Evolutionary conservation across 1,140 invertebrate genomes (phyloP), one percentile per base, ranked within the genome.

Genomic region (Anoplophora glabripennis): DNA sequence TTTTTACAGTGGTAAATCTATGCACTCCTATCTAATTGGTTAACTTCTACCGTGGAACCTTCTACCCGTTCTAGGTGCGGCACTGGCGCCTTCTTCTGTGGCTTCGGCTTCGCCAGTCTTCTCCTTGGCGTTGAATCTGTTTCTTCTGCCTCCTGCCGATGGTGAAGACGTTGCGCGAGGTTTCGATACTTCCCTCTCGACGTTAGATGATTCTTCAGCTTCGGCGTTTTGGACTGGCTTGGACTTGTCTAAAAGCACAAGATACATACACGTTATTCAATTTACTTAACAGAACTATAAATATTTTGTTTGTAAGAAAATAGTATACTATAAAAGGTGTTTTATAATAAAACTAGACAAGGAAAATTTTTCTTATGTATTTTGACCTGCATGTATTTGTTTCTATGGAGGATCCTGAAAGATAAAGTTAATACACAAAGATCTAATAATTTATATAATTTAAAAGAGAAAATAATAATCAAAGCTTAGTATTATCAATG

Each of bases 1-100:
- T 28, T 28, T 28, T 28, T 28, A 28, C 21, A 28, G 21, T 28
- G 21, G 21, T 28, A 28, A 3, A 28, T 28, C 21, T 28, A 28
- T 2, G 21, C 5, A 28, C 21, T 28, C 21, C 21, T 28, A 28
- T 3, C 21, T 28, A 48, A n/a, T 35, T 35, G n/a, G 15, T 65
- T 70, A 74, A 58, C 69, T 69, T 63, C 67, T 70, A 21, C 58
- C 28, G 28, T 44, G 62, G 57, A 75, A 75, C 63, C 73, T 65
- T 49, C 72, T 65, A 11, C 68, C 70, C 15, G 67, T 62, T 48
- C 69, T 69, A 18, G 71, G 59, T 0, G 71, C 53, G 33, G 72
- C 62, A 64, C 49, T 10, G 59, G 51, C n/a, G 35, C 42, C 14
- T 61, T 58, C 65, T 45, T 72, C 67, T 3, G 48, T 41, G 56